phyloP scores from a whole-genome alignment of 2,888 invertebrate species.

The Tricholauxania praeusta region DNA sequence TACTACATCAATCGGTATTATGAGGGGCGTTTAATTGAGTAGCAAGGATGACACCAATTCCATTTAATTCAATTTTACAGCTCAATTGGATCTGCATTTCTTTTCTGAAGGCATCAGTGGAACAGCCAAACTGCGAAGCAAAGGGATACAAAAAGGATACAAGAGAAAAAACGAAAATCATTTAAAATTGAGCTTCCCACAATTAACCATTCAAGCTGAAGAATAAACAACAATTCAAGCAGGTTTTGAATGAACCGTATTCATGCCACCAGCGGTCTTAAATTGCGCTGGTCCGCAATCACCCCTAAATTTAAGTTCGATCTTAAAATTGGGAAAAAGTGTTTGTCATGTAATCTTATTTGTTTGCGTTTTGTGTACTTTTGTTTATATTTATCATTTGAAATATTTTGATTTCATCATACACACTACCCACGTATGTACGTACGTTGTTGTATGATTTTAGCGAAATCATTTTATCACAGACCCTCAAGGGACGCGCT shows the following conservation, averaged over 20 bases:
- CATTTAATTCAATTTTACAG: slow-evolving; percentile 8
- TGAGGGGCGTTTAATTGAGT: slow-evolving; percentile 17
- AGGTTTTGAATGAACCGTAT: slow-evolving; percentile 37
- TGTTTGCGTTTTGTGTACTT: slow-evolving; percentile 39
- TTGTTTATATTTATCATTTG: slow-evolving; percentile 1
- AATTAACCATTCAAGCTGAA: slow-evolving; percentile 51
- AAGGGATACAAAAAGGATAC: slow-evolving; percentile 13
- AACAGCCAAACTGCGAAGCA: neutral
- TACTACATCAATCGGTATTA: neutral
- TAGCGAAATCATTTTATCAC: slow-evolving; percentile 3
- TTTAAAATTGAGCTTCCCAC: slow-evolving; percentile 42
- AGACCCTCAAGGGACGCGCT: neutral
- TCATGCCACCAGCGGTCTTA: no score
- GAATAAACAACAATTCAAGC: slow-evolving; percentile 47
- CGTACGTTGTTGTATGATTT: neutral
- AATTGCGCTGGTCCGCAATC: no score
- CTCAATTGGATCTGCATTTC: no score
- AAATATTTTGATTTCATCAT: slow-evolving; percentile 21
- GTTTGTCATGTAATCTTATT: slow-evolving; percentile 50
- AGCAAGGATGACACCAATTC: slow-evolving; percentile 1
- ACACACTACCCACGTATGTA: neutral
- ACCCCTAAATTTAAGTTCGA: no score
- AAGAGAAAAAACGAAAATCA: neutral
- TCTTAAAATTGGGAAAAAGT: neutral
- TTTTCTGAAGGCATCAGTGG: no score